A percentile compares a stretch with the other conserved stretches of the same genome.
These are phyloP conservation scores for Tonatia bakeri DNA, from an alignment of 2,113 vertebrate species.

Conservation along the genomic window DNA sequence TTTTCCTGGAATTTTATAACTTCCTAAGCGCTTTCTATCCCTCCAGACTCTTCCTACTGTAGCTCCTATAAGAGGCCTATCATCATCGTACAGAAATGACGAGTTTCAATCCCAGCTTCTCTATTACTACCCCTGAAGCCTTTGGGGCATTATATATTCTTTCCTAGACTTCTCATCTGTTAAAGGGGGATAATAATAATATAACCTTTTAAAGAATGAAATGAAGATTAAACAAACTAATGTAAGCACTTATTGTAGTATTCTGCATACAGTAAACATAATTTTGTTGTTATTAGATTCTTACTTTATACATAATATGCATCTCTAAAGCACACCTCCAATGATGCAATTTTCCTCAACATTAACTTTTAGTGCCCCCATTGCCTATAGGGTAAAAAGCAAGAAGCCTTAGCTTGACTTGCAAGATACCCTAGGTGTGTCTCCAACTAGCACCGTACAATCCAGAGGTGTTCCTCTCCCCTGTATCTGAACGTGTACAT, in stretches of 20 bases:
- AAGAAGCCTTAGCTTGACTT: background rate
- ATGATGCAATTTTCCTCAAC: background rate
- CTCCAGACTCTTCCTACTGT: background rate
- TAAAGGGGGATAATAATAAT: background rate
- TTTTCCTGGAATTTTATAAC: background rate
- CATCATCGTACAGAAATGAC: background rate
- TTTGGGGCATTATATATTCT: background rate
- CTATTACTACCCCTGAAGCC: background rate
- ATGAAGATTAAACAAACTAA: background rate
- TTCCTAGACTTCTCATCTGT: background rate
- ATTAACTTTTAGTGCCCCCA: background rate
- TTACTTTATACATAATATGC: background rate
- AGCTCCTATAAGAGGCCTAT: background rate
- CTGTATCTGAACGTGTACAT: background rate
- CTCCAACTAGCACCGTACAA: background rate
- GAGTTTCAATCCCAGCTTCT: background rate
- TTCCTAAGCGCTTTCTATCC: background rate
- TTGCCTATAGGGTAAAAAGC: background rate
- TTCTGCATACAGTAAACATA: background rate
- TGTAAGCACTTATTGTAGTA: background rate
- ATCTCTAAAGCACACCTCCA: background rate
- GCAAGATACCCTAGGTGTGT: background rate
- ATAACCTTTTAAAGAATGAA: background rate
- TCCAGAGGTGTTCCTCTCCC: background rate
- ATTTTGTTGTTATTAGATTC: background rate